A percentile compares a stretch with the other conserved stretches of the same genome.
phyloP scores from a whole-genome alignment of 2,888 invertebrate species.

The Tuberolachnus salignus region DNA sequence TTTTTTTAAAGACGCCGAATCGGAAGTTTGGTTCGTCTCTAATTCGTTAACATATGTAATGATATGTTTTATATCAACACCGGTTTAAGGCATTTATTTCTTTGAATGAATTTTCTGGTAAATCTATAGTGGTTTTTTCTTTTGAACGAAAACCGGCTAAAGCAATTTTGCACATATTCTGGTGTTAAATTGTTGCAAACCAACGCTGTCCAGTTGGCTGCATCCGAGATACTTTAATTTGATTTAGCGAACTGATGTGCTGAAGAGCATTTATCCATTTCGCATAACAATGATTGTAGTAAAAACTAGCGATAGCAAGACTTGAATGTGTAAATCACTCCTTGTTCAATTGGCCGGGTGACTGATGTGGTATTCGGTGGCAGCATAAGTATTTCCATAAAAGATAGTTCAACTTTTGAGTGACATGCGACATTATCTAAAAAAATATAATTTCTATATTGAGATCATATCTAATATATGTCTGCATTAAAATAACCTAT shows the following conservation, averaged over 20 bases:
- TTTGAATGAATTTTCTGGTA: background rate
- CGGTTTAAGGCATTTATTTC: background rate
- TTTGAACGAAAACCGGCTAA: background rate
- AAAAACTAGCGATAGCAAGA: conserved; percentile 13
- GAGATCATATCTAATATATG: too few relatives aligned
- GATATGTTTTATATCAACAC: background rate
- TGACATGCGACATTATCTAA: conserved; percentile 60
- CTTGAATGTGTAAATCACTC: conserved; percentile 3
- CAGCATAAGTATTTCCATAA: conserved; percentile 59
- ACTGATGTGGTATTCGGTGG: conserved; percentile 43
- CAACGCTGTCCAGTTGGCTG: background rate
- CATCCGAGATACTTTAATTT: background rate
- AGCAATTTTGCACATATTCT: conserved; percentile 5
- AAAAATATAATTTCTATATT: conserved; percentile 58
- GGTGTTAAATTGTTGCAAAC: background rate
- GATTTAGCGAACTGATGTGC: background rate
- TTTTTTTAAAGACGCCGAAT: background rate
- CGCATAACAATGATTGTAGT: conserved; percentile 2
- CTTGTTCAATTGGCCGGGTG: conserved; percentile 10
- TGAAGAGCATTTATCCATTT: conserved; percentile 6
- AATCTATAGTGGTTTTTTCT: background rate
- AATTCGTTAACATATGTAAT: background rate
- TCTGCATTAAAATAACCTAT: too few relatives aligned
- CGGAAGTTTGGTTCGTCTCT: background rate
- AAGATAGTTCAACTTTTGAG: conserved; percentile 21